Evolutionary conservation across 2,797 vertebrate genomes (phyloP), one percentile per base, ranked within the genome.

Genomic region (Pangasius sanitwongsei): DNA sequence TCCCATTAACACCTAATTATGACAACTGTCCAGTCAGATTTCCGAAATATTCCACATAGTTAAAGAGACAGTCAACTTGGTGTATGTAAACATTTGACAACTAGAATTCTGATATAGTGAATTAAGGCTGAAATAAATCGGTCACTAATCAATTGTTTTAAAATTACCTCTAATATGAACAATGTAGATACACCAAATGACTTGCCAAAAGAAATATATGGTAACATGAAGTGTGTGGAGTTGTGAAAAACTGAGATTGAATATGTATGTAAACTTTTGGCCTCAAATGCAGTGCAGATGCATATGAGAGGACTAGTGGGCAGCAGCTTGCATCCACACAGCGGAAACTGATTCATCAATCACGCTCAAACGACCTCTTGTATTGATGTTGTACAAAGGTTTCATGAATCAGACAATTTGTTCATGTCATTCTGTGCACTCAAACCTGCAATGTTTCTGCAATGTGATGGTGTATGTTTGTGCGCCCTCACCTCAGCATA

Each of bases 311-410:
- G 20, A 86, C 25, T 28, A 74, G 53, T 59, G 69, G 34, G 70
- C 69, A 74, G 85, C 69, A 57, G 69, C 31, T 75, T 86, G 25
- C 13, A 59, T 86, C 69, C 34, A 75, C 34, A 72, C 31, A 86
- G 34, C 28, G 69, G 25, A 75, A 86, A 86, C 69, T 75, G 69
- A 75, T 44, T 75, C 53, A 59, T 86, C 69, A 75, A n/a, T 86
- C 34, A 86, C 69, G 4, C 34, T 75, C 70, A 34, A 86, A 75
- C 41, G 23, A 57, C 12, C 34, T 72, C 50, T 20, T 69, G 50
- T 74, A 59, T 61, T 74, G 34, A 86, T 74, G 37, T 57, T 53
- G 67, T 70, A 20, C 61, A 55, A 70, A 69, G 65, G 48, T 70
- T 85, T 55, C 48, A 70, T 70, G 65, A 53, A 70, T 85, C 69